Evolutionary conservation across 2,888 invertebrate genomes (phyloP).

Genomic region (Oxyscelio sp.): DNA sequence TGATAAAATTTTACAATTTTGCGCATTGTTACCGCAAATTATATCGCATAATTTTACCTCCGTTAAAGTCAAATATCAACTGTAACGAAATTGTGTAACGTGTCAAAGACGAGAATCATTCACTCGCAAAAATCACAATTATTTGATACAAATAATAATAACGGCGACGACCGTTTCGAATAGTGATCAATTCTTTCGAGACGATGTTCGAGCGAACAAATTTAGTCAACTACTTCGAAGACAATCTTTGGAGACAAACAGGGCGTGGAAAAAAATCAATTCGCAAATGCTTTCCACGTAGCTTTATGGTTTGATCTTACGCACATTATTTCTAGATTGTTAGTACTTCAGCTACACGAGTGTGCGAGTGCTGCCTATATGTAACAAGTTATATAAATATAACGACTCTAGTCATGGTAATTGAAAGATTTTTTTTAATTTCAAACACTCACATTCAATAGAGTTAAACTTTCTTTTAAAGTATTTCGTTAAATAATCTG

Average conservation of each 20-base stretch:
- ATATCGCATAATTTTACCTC: too few species aligned
- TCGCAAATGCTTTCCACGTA: constrained; percentile 68
- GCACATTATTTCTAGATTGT: constrained; percentile 66
- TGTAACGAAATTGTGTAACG: too few species aligned
- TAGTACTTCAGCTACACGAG: constrained; percentile 70
- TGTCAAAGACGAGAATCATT: too few species aligned
- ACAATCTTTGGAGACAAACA: constrained; percentile 79
- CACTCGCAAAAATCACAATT: too few species aligned
- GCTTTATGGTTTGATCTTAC: constrained; percentile 65
- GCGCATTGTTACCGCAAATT: too few species aligned
- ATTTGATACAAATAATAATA: constrained; percentile 71
- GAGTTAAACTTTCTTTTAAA: neutral
- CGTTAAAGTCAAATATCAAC: too few species aligned
- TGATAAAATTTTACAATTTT: too few species aligned
- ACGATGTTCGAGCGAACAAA: constrained; percentile 59
- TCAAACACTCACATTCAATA: constrained; percentile 38
- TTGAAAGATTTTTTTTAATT: constrained; percentile 17
- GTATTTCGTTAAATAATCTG: constrained; percentile 15
- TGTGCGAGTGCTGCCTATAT: constrained; percentile 65
- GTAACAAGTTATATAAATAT: constrained; percentile 70
- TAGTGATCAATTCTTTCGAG: constrained; percentile 56
- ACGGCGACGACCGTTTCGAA: constrained; percentile 52
- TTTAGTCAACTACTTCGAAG: constrained; percentile 65
- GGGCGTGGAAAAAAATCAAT: constrained; percentile 74
- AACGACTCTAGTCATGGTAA: constrained; percentile 59